Base-by-base conservation (phyloP, 1,140 invertebrate species). In the Drosophila sproati region DNA sequence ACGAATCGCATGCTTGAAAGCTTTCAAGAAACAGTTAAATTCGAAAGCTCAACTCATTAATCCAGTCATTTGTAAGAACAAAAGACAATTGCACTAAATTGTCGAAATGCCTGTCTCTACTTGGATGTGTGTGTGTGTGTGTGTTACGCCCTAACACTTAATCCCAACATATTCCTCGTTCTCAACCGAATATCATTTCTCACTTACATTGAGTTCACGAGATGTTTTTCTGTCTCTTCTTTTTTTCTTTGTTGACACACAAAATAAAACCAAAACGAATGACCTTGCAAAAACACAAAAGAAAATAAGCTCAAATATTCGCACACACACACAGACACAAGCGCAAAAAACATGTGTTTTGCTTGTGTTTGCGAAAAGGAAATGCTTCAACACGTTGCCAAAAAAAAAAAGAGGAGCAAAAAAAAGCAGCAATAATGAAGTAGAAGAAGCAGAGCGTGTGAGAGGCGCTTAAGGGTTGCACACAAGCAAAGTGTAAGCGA, bases 211-310 rank as follows among this genome's bases (percentile, higher is more conserved):
- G 34, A 34, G 5, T 34, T 34, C 20, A 20, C 0, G 20, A 20
- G 20, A 20, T 34, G 34, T 39, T 39, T 39, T 7, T 39, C 3
- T 3, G 37, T 8, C 3, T n/a, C 5, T n/a, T n/a, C n/a, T 43
- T 56, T 20, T 31, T 31, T 45, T 60, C 64, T 34, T 50, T 41
- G 37, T 43, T 87, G 83, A 87, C 83, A 87, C 83, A 87, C 77
- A 88, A 87, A 87, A 88, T 89, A 88, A 88, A 88, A 89, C 57
- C 77, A 89, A 80, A 89, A 78, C 83, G 85, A 88, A 88, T 83
- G 83, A 88, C 83, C 83, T 88, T 88, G 83, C 73, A 77, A 89
- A 77, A 88, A 70, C 66, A 71, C 68, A 69, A 59, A 57, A 73
- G 71, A 66, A 59, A 57, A 76, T 69, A 57, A 73, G 66, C 79